Evolutionary conservation across 2,888 invertebrate species (phyloP), one percentile per base, ranked within the genome.

Genomic region (Brachyptera putata): DNA sequence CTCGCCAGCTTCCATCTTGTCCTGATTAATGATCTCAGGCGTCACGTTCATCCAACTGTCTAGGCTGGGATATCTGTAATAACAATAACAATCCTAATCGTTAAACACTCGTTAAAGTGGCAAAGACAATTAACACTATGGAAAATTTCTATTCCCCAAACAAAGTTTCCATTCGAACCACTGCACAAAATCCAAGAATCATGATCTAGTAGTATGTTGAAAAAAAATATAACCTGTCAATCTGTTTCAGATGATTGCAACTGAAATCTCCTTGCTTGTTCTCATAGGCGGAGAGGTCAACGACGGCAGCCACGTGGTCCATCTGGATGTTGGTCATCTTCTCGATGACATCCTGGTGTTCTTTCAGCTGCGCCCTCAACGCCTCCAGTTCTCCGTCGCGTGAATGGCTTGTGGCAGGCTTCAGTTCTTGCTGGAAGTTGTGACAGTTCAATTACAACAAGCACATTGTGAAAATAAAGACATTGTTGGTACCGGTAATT

Each of bases 41-140:
- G 57, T 49, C 46, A 50, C 36, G 37, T 61, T 50, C 18, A 61
- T 53, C 63, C 63, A 61, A 30, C 26, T 60, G 34, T 5, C 30
- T 7, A 7, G 5, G 30, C 30, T 30, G n/a, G n/a, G n/a, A n/a
- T n/a, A n/a, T n/a, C n/a, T n/a, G n/a, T n/a, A n/a, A n/a, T n/a
- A n/a, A n/a, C n/a, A n/a, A n/a, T n/a, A n/a, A n/a, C n/a, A n/a
- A n/a, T n/a, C n/a, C n/a, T n/a, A n/a, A n/a, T n/a, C n/a, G n/a
- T n/a, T n/a, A n/a, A n/a, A n/a, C n/a, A n/a, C n/a, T n/a, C n/a
- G n/a, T n/a, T n/a, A n/a, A n/a, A n/a, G n/a, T n/a, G n/a, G n/a
- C n/a, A n/a, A n/a, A n/a, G n/a, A n/a, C n/a, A n/a, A n/a, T n/a
- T n/a, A n/a, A n/a, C n/a, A n/a, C n/a, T n/a, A n/a, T n/a, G n/a